Evolutionary conservation across 2,113 vertebrate species (phyloP), one percentile per base, ranked within the genome.

Genomic region (Larimichthys crocea): DNA sequence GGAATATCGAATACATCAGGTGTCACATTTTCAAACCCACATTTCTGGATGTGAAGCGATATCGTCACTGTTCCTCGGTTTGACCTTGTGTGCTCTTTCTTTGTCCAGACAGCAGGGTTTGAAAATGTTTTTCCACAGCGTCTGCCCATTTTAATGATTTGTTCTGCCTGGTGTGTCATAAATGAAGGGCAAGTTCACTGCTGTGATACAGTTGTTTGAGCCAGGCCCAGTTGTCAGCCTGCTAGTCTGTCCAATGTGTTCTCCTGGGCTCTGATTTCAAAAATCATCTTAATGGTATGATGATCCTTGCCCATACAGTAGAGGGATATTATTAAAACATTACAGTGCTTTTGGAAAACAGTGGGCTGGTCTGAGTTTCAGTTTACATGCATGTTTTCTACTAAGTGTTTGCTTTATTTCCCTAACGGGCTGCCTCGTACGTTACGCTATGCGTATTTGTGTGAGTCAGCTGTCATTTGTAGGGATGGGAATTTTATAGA

Each of bases 161-260:
- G 40, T 79, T 78, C 55, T 52, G 84, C 62, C n/a, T 62, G 52
- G 62, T 86, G 82, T 89, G 80, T 88, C 86, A 86, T 44, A 69
- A 22, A 48, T 62, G 26, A 74, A 82, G 63, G 63, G 48, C 50
- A 29, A 62, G 66, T 76, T 76, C 65, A 17, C 46, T 19, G 78
- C 56, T 66, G 56, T 78, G 19, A 75, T 74, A 16, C 24, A 63
- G 40, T 74, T 65, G 22, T 87, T 79, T 31, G 57, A 77, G 77
- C 42, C 74, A 53, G 15, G 60, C 49, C 24, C 31, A 70, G 55
- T 66, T 57, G 73, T 79, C 35, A 8, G 35, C 61, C 59, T 49
- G 46, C 24, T 40, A 40, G 35, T 40, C 35, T 8, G 35, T 40
- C 35, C 35, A 40, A 40, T 40, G 35, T 40, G 35, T 64, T 71